Percentiles rank a stretch among this genome's conserved stretches.
Evolutionary conservation across 2,797 vertebrate species (phyloP).

Genomic region (Catamblyrhynchus diadema): DNA sequence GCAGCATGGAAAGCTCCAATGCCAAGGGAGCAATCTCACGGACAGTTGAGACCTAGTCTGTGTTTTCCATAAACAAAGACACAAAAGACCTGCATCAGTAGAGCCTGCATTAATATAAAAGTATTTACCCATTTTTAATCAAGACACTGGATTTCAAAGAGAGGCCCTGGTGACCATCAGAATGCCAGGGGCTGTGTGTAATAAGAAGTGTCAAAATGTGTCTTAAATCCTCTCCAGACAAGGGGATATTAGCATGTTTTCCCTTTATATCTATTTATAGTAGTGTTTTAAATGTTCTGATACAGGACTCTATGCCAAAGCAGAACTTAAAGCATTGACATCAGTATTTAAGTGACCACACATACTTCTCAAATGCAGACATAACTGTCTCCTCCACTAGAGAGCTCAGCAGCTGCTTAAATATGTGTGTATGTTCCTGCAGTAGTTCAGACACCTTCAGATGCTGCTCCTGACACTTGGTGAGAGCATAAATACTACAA

Average conservation of each 20-base stretch:
- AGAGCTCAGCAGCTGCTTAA: neutral
- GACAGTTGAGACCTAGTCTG: neutral
- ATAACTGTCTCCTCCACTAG: neutral
- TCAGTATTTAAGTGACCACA: neutral
- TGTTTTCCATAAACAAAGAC: neutral
- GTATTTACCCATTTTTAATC: neutral
- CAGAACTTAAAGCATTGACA: neutral
- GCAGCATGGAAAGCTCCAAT: neutral
- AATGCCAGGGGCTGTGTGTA: neutral
- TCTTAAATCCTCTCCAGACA: neutral
- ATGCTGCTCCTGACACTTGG: neutral
- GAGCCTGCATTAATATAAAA: neutral
- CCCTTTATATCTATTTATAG: neutral
- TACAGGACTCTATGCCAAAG: neutral
- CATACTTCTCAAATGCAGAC: neutral
- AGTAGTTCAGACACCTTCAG: neutral
- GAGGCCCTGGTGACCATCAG: neutral
- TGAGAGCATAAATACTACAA: neutral
- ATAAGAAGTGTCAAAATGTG: neutral
- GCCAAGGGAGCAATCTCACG: neutral
- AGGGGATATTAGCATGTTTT: neutral
- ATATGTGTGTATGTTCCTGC: neutral
- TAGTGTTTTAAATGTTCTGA: neutral
- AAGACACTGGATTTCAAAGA: neutral
- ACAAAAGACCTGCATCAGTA: neutral